Evolutionary conservation across 2,888 invertebrate genomes (phyloP), one percentile per base, ranked within the genome.

Genomic region (Hyles lineata): DNA sequence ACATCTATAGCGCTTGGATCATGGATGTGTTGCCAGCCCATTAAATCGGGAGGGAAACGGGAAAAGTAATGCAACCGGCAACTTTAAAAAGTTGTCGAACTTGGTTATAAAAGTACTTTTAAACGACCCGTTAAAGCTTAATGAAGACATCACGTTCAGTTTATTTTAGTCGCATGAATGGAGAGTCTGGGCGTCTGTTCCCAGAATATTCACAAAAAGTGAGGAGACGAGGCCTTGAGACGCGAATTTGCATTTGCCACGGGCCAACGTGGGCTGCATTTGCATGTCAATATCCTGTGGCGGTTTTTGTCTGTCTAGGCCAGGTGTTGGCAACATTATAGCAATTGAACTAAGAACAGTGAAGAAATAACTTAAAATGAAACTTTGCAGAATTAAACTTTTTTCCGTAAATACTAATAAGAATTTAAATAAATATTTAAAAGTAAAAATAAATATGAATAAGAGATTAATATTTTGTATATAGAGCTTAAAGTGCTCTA

Each of bases 161-260:
- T 67, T 50, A 67, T 63, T 63, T 63, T n/a, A 1, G 63, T 63
- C 43, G 43, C 43, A 43, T 63, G 43, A 43, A 63, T 67, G 67
- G 35, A 35, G 32, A 35, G 78, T 78, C 79, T 81, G 78, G 74
- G 70, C 35, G 77, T 77, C 81, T 78, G 82, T 70, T 76, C 71
- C 77, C 77, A 76, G 74, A 83, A 80, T 82, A 81, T 80, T 78
- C 81, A 80, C 81, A 82, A 81, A 80, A 79, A 74, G 73, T 52
- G 72, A 55, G n/a, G 63, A 55, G 19, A 50, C 25, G 19, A 72
- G 76, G 35, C 85, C 83, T 84, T 85, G 83, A 84, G 79, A 84
- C 82, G 62, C 52, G 70, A 78, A 85, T 84, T 72, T 72, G 72
- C 63, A 72, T 72, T 63, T n/a, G n/a, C 70, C 67, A n/a, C 23